A percentile compares a stretch with the other conserved stretches of the same genome.
Conservation (phyloP, 1,140 invertebrate species). For the Anastrepha obliqua region DNA sequence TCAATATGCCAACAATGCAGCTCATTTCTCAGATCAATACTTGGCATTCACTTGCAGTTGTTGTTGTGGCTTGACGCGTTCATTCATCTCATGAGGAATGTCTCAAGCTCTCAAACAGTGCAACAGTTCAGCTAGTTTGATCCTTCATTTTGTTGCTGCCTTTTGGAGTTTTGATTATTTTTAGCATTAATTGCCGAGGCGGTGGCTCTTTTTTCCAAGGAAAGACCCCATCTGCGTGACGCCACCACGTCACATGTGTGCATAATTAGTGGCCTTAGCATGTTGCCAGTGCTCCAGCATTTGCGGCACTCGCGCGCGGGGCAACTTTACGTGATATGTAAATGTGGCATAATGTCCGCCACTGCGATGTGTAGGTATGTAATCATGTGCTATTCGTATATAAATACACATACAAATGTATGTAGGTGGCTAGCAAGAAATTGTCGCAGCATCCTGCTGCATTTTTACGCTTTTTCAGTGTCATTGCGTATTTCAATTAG, state of each 20-base stretch:
- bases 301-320: background rate
- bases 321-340: background rate
- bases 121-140: background rate
- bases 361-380: background rate
- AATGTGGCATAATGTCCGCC: background rate
- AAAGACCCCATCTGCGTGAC: constrained; percentile 10
- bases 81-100: background rate
- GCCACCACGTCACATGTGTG: constrained; percentile 5
- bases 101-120: background rate
- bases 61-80: constrained; percentile 41
- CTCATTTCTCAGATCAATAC: background rate
- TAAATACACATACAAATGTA: too few relatives aligned
- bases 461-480: background rate
- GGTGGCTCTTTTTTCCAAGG: constrained; percentile 24
- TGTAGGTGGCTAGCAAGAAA: too few relatives aligned
- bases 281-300: background rate
- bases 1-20: background rate
- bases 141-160: background rate
- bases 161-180: constrained; percentile 28
- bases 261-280: constrained; percentile 22
- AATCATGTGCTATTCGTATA: background rate
- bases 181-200: constrained; percentile 45
- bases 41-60: background rate
- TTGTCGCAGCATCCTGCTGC: background rate
- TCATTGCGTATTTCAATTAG: background rate